phyloP scores from a whole-genome alignment of 2,113 vertebrate species.

The Mesoclemmys tuberculata region DNA sequence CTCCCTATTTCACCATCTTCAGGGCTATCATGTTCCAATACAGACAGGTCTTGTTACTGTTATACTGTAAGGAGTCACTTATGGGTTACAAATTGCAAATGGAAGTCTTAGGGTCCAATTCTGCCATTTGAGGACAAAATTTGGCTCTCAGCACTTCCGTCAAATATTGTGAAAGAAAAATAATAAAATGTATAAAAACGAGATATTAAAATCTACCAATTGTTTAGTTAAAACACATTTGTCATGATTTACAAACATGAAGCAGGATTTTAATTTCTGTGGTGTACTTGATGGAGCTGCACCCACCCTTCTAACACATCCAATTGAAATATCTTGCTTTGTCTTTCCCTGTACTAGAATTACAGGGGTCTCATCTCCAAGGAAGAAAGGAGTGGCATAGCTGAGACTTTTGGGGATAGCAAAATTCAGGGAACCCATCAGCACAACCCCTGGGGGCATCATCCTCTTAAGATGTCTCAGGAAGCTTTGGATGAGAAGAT shows the following conservation, averaged over 20 bases:
- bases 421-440: not conserved
- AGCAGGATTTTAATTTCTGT: not conserved
- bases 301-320: not conserved
- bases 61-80: not conserved
- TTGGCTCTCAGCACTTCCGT: not conserved
- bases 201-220: not conserved
- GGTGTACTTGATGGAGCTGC: not conserved
- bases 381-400: not conserved
- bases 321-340: not conserved
- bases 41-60: not conserved
- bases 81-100: not conserved
- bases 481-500: not conserved
- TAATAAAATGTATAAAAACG: not conserved
- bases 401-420: not conserved
- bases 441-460: too few species aligned
- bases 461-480: not conserved
- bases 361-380: not conserved
- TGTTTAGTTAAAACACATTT: not conserved
- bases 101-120: not conserved
- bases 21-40: not conserved
- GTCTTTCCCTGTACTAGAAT: not conserved
- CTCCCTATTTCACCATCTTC: not conserved
- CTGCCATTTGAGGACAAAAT: not conserved
- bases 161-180: not conserved
- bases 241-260: not conserved